These are phyloP conservation scores for Pseudachorutes palmiensis DNA, from an alignment of 1,140 invertebrate species.

Conservation along the genomic window DNA sequence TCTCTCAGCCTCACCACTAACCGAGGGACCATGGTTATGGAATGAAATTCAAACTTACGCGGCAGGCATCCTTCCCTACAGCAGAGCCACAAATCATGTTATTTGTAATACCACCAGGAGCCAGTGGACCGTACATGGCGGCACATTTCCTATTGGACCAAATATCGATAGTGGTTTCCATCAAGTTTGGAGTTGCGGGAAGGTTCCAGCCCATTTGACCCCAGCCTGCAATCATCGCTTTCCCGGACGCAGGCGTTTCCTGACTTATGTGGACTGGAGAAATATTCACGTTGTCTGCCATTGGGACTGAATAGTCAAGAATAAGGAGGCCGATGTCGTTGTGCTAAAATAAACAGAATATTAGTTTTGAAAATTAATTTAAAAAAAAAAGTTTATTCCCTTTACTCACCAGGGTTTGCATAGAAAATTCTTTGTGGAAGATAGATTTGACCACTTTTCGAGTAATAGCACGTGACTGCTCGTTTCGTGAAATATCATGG, in stretches of 20 bases:
- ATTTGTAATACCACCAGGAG: conserved; percentile 28
- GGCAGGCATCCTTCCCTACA: conserved; percentile 30
- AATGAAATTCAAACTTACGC: conserved; percentile 21
- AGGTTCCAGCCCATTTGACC: conserved; percentile 23
- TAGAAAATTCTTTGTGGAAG: conserved; percentile 23
- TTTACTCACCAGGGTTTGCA: conserved; percentile 27
- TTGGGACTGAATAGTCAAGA: conserved; percentile 12
- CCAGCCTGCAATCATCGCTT: conserved; percentile 32
- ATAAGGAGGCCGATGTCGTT: conserved; percentile 32
- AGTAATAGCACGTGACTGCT: neutral
- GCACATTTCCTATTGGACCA: conserved; percentile 25
- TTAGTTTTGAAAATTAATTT: neutral
- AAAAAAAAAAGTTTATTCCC: too few relatives aligned
- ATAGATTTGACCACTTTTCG: conserved; percentile 21
- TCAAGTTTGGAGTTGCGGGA: conserved; percentile 7
- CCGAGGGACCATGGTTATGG: neutral
- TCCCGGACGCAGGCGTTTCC: neutral
- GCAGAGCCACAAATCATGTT: conserved; percentile 25
- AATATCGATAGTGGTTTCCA: conserved; percentile 22
- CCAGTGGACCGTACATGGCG: conserved; percentile 18
- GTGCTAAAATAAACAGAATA: conserved; percentile 22
- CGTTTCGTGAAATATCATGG: conserved; percentile 21
- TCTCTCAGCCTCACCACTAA: neutral
- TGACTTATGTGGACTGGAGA: conserved; percentile 17
- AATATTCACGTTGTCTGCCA: conserved; percentile 12